Evolutionary conservation across 2,797 vertebrate genomes (phyloP).

Genomic region (Petrocephalus sullivani): DNA sequence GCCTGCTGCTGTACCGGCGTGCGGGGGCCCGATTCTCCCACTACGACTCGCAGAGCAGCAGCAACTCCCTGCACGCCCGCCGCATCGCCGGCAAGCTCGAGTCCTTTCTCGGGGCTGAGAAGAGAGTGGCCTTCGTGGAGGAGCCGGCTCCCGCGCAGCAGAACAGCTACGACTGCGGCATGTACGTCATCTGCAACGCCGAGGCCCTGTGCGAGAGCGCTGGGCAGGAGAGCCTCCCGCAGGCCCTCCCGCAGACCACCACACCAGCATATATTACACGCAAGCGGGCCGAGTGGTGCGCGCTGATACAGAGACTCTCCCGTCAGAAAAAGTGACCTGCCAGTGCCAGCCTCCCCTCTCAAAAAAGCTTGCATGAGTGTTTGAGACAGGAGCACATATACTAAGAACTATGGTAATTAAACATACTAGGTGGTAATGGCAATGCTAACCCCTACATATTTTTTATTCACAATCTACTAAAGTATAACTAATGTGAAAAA

Average conservation of each 20-base stretch:
- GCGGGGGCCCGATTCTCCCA: slow-evolving; percentile 77
- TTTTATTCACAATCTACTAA: not conserved
- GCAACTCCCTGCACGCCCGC: slow-evolving; percentile 78
- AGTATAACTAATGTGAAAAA: not conserved
- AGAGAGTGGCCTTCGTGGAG: slow-evolving; percentile 69
- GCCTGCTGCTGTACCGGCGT: slow-evolving; percentile 81
- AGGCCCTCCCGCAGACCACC: slow-evolving; percentile 69
- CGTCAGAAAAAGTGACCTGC: slow-evolving; percentile 47
- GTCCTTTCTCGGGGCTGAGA: slow-evolving; percentile 65
- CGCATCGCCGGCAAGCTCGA: slow-evolving; percentile 80
- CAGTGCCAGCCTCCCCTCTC: slow-evolving; percentile 12
- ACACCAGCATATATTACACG: slow-evolving; percentile 83
- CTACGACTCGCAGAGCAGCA: slow-evolving; percentile 86
- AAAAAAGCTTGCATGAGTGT: slow-evolving; percentile 33
- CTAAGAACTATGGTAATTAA: slow-evolving; percentile 1
- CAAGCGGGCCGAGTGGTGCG: slow-evolving; percentile 82
- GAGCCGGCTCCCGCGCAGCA: slow-evolving; percentile 85
- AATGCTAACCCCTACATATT: not conserved
- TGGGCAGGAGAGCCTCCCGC: slow-evolving; percentile 56
- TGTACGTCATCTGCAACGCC: slow-evolving; percentile 91
- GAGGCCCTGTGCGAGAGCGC: slow-evolving; percentile 78
- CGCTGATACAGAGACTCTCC: slow-evolving; percentile 69
- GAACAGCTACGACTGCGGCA: slow-evolving; percentile 98
- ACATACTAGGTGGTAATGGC: not conserved
- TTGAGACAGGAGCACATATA: slow-evolving; percentile 5